These are phyloP conservation scores for Stenichneumon culpator DNA, from an alignment of 2,888 invertebrate species.

Conservation along the genomic window DNA sequence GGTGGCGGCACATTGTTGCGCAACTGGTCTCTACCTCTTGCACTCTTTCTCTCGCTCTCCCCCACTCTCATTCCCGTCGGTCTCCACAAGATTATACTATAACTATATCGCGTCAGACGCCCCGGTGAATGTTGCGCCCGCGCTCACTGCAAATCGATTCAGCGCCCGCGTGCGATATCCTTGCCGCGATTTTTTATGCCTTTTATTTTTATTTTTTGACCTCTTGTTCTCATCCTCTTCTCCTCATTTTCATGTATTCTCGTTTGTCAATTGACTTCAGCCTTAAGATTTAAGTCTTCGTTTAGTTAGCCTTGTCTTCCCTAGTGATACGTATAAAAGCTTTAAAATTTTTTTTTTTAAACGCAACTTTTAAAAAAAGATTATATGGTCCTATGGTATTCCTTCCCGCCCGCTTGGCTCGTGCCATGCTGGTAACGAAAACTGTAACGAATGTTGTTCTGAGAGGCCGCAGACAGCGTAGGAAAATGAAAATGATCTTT, in stretches of 20 bases:
- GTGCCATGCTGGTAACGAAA: too few species aligned
- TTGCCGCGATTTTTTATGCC: conserved; percentile 23
- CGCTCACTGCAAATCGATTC: conserved; percentile 60
- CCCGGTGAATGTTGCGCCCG: conserved; percentile 71
- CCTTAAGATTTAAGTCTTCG: too few species aligned
- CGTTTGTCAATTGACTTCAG: neutral
- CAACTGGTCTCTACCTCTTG: conserved; percentile 66
- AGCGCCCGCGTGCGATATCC: conserved; percentile 49
- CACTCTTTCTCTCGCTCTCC: conserved; percentile 63
- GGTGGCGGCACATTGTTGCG: conserved; percentile 79
- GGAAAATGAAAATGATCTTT: too few species aligned
- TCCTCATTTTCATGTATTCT: neutral
- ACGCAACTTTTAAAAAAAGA: too few species aligned
- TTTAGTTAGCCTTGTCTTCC: neutral
- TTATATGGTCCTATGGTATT: too few species aligned
- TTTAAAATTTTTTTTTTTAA: too few species aligned
- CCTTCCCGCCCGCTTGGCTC: too few species aligned
- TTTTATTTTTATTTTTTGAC: neutral
- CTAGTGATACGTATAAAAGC: neutral
- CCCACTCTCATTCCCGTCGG: conserved; percentile 35
- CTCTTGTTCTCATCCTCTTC: neutral
- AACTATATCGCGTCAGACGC: conserved; percentile 52
- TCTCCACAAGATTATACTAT: conserved; percentile 30
- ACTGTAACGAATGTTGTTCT: too few species aligned
- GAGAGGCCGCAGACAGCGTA: too few species aligned